phyloP scores from a whole-genome alignment of 92 coral and sea anemone genomes.

The Epizoanthus stellaris region DNA sequence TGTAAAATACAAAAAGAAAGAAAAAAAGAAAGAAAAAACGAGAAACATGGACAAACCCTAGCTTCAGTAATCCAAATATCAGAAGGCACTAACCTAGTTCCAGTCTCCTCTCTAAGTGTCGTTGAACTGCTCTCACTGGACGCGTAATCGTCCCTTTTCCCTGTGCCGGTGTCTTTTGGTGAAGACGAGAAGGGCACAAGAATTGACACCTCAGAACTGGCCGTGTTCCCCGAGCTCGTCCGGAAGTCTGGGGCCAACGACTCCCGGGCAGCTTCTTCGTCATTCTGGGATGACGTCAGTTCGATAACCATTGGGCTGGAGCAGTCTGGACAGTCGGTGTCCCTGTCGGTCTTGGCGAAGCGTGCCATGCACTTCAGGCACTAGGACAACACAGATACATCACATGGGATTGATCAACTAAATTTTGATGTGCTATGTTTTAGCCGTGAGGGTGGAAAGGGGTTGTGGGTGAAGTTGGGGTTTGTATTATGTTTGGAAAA shows the following conservation, averaged over 20 bases:
- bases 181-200: constrained; percentile 27
- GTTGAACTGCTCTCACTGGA: constrained; percentile 9
- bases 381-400: constrained; percentile 38
- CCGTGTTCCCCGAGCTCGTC: constrained; percentile 44
- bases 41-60: too few species aligned
- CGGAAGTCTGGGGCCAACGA: constrained; percentile 4
- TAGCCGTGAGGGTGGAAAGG: too few species aligned
- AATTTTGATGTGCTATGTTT: not conserved
- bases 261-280: constrained; percentile 7
- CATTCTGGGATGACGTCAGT: constrained; percentile 51
- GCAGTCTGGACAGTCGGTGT: constrained; percentile 76
- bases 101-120: not conserved
- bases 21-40: too few species aligned
- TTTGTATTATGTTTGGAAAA: too few species aligned
- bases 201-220: constrained; percentile 30
- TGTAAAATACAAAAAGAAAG: too few species aligned
- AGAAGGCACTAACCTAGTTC: not conserved
- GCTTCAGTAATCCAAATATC: not conserved
- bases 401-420: not conserved
- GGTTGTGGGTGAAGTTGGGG: not conserved
- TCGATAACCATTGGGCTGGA: constrained; percentile 78
- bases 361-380: constrained; percentile 89
- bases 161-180: not conserved
- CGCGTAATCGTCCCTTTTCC: not conserved
- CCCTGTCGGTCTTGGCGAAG: constrained; percentile 56